Evolutionary conservation across 2,797 vertebrate genomes (phyloP).

Genomic region (Sarcoramphus papa): DNA sequence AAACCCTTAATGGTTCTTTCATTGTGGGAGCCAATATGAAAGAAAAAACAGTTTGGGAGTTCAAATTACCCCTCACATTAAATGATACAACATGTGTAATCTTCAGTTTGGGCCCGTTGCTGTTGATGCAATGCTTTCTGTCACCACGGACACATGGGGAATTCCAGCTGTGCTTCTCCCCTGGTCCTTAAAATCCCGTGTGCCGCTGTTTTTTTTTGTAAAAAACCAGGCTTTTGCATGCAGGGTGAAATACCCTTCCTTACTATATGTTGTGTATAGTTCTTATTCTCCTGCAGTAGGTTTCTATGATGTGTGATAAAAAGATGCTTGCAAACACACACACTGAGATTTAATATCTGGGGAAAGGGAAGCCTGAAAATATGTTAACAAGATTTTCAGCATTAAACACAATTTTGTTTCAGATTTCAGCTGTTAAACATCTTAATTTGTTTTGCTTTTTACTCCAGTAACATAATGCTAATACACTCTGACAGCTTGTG

Average conservation of each 20-base stretch:
- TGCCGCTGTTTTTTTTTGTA: not conserved
- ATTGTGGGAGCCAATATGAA: slow-evolving; percentile 69
- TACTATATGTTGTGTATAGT: not conserved
- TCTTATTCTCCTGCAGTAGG: slow-evolving; percentile 9
- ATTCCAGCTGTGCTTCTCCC: not conserved
- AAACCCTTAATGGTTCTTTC: slow-evolving; percentile 74
- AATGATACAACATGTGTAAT: slow-evolving; percentile 45
- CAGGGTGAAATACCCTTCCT: not conserved
- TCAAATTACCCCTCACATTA: slow-evolving; percentile 62
- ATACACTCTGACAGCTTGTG: slow-evolving; percentile 67
- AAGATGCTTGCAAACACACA: slow-evolving; percentile 46
- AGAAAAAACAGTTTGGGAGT: slow-evolving; percentile 58
- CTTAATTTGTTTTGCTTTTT: slow-evolving; percentile 77
- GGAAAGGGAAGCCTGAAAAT: slow-evolving; percentile 68
- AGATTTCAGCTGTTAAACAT: slow-evolving; percentile 75
- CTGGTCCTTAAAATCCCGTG: not conserved
- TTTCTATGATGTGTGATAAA: not conserved
- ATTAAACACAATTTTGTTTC: slow-evolving; percentile 73
- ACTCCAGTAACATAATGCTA: slow-evolving; percentile 67
- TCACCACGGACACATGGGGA: not conserved
- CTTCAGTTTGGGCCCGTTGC: not conserved
- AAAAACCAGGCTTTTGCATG: not conserved
- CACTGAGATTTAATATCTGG: slow-evolving; percentile 53
- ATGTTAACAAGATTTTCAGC: slow-evolving; percentile 72
- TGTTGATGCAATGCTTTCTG: slow-evolving; percentile 53